Base-by-base conservation (phyloP, 2,888 invertebrate genomes). In the Cosmia pyralina region DNA sequence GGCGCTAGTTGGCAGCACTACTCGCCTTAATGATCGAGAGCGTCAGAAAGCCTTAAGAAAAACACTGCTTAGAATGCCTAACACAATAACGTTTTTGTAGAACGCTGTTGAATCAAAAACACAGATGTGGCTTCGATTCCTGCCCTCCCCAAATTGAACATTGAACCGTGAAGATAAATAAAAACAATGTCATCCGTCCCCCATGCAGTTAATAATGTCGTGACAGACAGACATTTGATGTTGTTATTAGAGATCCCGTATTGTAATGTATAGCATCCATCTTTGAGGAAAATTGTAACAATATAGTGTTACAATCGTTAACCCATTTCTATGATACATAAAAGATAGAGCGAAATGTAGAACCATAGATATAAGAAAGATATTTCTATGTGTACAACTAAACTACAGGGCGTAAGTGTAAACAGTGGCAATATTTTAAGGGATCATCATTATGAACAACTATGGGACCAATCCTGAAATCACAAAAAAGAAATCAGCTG, bases 181-280 rank as follows among this genome's bases (percentile, higher is more conserved):
- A 81, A 80, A 75, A 81, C 76, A 69, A 63, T 50, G 70, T 19
- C 65, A 57, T 50, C 55, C 19, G 52, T 69, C 79, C 81, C 78
- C 77, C 48, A 66, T 76, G 65, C 78, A 81, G 77, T 79, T 85
- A 82, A 72, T 76, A 72, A 69, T 67, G 62, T 52, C 72, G 72
- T 79, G 79, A 83, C 79, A 67, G 50, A 74, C 73, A 63, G 68
- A 82, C 80, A 79, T 83, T 82, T 77, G 75, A 83, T 80, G 75
- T 75, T 69, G 70, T 69, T 80, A 75, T 81, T 80, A 79, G 28
- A n/a, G 17, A 66, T 57, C 46, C 55, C 28, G 38, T 64, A 64
- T 72, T 74, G 80, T 53, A 22, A 62, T 59, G 46, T 34, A 7
- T 7, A 44, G 53, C 48, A 59, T 48, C 19, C 38, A 22, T 75